phyloP scores from a whole-genome alignment of 2,797 vertebrate genomes.

The Garrulus glandarius region DNA sequence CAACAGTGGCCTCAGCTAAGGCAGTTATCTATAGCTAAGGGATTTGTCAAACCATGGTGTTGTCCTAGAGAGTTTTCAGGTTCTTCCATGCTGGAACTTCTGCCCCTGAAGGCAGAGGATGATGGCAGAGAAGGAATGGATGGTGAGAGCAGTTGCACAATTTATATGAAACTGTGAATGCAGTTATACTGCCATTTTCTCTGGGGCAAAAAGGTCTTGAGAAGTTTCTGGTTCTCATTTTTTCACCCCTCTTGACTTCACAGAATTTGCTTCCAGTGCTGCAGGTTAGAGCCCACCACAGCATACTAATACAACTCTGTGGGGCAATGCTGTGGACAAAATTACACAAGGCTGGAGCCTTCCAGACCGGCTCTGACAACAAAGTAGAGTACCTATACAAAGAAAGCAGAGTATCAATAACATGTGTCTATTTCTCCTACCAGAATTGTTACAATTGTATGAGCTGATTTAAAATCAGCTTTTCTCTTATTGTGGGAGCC shows the following conservation, averaged over 20 bases:
- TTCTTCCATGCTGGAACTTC: background rate
- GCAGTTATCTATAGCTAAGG: background rate
- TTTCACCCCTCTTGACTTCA: background rate
- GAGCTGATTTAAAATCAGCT: background rate
- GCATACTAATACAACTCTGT: background rate
- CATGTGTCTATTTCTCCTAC: background rate
- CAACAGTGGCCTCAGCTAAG: background rate
- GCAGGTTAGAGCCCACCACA: background rate
- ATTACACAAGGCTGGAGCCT: background rate
- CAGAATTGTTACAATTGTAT: background rate
- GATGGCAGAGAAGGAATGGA: background rate
- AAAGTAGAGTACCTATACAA: background rate
- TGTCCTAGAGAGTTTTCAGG: background rate
- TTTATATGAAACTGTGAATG: background rate
- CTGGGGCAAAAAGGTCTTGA: background rate
- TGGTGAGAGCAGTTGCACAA: background rate
- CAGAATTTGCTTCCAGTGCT: rapidly evolving
- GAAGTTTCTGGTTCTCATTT: background rate
- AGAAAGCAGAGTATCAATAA: background rate
- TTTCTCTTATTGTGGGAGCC: background rate
- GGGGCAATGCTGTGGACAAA: background rate
- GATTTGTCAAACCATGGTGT: background rate
- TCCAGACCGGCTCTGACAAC: background rate
- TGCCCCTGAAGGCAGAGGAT: background rate
- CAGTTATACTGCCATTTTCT: background rate